phyloP scores from a whole-genome alignment of 2,797 vertebrate genomes.

The Psittacula derbiana region DNA sequence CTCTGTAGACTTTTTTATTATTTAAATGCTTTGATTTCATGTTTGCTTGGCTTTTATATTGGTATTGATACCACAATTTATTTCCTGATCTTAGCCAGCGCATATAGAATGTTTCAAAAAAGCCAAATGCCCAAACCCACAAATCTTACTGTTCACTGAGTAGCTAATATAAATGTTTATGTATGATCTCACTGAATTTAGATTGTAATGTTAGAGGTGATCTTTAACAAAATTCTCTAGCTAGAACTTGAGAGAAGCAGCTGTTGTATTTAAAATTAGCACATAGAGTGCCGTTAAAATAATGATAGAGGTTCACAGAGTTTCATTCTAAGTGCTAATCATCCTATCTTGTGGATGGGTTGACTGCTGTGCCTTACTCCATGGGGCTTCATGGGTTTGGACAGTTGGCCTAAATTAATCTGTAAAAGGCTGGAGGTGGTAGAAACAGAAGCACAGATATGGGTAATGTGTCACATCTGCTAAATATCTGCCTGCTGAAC shows the following conservation, averaged over 20 bases:
- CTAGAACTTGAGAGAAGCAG: constrained; percentile 43
- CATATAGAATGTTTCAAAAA: not conserved
- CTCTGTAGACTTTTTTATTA: not conserved
- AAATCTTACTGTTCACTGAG: not conserved
- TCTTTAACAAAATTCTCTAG: constrained; percentile 46
- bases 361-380: constrained; percentile 25
- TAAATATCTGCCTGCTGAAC: constrained; percentile 44
- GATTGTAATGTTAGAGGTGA: constrained; percentile 39
- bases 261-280: constrained; percentile 56
- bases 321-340: constrained; percentile 24
- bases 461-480: constrained; percentile 11
- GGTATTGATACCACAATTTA: not conserved
- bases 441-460: constrained; percentile 17
- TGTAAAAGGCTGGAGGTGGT: not conserved
- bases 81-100: not conserved
- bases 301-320: not conserved
- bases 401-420: constrained; percentile 14
- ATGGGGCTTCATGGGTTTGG: not conserved
- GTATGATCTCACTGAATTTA: constrained; percentile 45
- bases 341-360: not conserved
- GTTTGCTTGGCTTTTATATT: not conserved
- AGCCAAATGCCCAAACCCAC: not conserved
- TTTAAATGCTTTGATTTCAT: not conserved
- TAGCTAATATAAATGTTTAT: not conserved
- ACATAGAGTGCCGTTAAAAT: constrained; percentile 31